Evolutionary conservation across 2,888 invertebrate species (phyloP).

Genomic region (Lycophotia porphyrea): DNA sequence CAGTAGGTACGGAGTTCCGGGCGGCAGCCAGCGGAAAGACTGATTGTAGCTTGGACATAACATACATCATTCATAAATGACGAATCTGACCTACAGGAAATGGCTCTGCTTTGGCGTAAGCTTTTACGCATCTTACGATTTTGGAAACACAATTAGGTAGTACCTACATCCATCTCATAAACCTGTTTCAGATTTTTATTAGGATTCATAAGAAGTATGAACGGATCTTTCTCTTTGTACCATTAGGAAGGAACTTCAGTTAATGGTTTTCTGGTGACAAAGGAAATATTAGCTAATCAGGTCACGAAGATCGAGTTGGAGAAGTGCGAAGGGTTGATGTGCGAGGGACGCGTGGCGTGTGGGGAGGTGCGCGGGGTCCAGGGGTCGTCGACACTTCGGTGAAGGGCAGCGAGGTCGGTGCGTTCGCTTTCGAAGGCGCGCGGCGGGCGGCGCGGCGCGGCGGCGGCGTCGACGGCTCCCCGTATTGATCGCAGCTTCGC

Average conservation of each 20-base stretch:
- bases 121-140: not conserved
- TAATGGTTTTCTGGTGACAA: conserved; percentile 42
- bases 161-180: not conserved
- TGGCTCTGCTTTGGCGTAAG: not conserved
- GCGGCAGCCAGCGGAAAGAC: not conserved
- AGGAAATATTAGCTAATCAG: conserved; percentile 78
- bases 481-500: conserved; percentile 87
- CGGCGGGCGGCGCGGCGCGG: conserved; percentile 71
- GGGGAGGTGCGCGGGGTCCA: conserved; percentile 72
- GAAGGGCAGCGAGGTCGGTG: conserved; percentile 88
- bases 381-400: conserved; percentile 88
- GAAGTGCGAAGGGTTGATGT: conserved; percentile 77
- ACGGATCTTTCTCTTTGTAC: not conserved
- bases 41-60: not conserved
- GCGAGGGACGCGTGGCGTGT: conserved; percentile 69
- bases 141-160: conserved; percentile 5
- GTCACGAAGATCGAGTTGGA: conserved; percentile 82
- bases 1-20: not conserved
- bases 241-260: not conserved
- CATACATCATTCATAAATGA: not conserved
- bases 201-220: not conserved
- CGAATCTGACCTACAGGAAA: conserved; percentile 4
- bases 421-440: conserved; percentile 87
- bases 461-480: conserved; percentile 70
- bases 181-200: not conserved